Conservation (phyloP, 2,113 vertebrate genomes). For the Gracilinanus agilis region DNA sequence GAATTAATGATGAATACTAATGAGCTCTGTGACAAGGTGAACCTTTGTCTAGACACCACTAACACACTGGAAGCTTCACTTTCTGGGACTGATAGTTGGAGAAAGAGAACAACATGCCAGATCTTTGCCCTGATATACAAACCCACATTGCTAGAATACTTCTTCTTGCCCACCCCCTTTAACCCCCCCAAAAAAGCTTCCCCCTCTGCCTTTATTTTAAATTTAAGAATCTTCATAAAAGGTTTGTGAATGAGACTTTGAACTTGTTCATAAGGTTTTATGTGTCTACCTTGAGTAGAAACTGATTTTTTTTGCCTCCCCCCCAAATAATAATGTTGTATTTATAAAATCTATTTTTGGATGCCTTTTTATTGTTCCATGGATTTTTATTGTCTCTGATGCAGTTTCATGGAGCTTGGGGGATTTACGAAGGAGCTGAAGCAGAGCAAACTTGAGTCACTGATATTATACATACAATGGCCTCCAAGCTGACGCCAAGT, state of each 20-base stretch:
- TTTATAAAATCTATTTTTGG: constrained; percentile 82
- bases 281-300: constrained; percentile 83
- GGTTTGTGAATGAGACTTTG: constrained; percentile 79
- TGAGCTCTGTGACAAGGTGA: constrained; percentile 67
- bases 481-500: constrained; percentile 76
- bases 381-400: constrained; percentile 80
- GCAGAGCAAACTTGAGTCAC: constrained; percentile 71
- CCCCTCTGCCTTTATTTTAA: constrained; percentile 65
- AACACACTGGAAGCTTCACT: neutral
- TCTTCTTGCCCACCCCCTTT: neutral
- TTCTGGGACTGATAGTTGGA: neutral
- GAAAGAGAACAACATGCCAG: neutral
- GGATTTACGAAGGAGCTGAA: constrained; percentile 82
- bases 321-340: constrained; percentile 73
- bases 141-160: fast-evolving
- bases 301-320: constrained; percentile 69
- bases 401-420: constrained; percentile 79
- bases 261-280: constrained; percentile 85
- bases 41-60: constrained; percentile 39
- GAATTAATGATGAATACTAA: constrained; percentile 81
- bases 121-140: neutral
- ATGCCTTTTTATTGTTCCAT: constrained; percentile 80
- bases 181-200: constrained; percentile 28
- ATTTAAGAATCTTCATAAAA: constrained; percentile 74
- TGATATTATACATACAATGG: constrained; percentile 71